Percentiles rank a stretch among this genome's conserved stretches.
phyloP scores from a whole-genome alignment of 1,140 invertebrate genomes.

The Telenomus remus region DNA sequence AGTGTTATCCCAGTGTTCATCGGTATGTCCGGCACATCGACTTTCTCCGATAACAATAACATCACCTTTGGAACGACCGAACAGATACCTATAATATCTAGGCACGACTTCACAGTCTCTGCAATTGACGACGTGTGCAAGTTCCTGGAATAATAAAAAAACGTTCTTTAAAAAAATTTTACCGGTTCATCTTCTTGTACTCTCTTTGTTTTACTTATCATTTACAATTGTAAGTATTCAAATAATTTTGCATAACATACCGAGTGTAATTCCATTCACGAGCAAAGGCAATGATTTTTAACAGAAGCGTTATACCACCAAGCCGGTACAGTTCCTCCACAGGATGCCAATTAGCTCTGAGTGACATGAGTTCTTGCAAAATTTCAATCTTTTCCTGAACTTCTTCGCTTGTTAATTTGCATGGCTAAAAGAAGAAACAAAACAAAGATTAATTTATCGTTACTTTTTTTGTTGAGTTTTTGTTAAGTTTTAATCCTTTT shows the following conservation, averaged over 20 bases:
- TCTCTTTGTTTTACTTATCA: constrained; percentile 4
- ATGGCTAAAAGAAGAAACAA: constrained; percentile 77
- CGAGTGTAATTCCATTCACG: constrained; percentile 95
- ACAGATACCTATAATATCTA: constrained; percentile 93
- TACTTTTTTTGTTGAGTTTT: too few species aligned
- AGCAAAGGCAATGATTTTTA: constrained; percentile 91
- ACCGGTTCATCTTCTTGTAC: not conserved
- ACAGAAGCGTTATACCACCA: constrained; percentile 87
- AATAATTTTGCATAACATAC: constrained; percentile 75
- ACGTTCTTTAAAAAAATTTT: not conserved
- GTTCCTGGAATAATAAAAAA: constrained; percentile 57
- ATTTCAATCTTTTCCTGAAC: constrained; percentile 89
- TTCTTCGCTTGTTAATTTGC: constrained; percentile 83
- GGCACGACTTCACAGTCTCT: constrained; percentile 91
- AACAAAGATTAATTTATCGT: constrained; percentile 6
- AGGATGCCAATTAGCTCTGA: constrained; percentile 87
- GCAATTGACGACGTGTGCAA: constrained; percentile 77
- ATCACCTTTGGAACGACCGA: constrained; percentile 92
- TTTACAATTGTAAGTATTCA: constrained; percentile 14
- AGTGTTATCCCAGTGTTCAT: constrained; percentile 85
- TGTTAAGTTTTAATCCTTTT: too few species aligned
- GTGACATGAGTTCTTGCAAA: constrained; percentile 85
- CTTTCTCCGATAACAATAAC: constrained; percentile 84
- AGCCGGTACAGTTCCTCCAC: constrained; percentile 90
- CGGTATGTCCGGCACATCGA: constrained; percentile 85